Evolutionary conservation across 23 tunicate species (phyloP).

Genomic region (Trididemnum clinides): DNA sequence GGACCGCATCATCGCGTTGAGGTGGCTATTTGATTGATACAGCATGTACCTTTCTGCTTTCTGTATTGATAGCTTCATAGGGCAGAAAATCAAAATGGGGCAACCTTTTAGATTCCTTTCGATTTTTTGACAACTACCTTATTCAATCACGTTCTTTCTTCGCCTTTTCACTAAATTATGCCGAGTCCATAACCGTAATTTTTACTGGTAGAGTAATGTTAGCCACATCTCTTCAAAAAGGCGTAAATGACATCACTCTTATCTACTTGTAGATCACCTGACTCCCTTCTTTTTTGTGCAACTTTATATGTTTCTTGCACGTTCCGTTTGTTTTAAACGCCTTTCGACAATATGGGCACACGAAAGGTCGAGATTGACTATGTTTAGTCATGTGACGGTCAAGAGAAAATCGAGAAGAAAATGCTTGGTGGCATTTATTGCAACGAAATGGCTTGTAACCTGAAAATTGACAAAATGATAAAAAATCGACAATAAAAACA

Average conservation of each 20-base stretch:
- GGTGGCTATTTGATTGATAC: no score
- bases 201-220: no score
- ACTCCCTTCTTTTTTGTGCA: conserved; percentile 58
- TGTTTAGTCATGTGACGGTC: conserved; percentile 84
- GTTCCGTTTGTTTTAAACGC: conserved; percentile 68
- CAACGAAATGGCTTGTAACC: conserved; percentile 65
- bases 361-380: conserved; percentile 59
- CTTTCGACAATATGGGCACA: conserved; percentile 86
- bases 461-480: no score
- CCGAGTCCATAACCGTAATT: no score
- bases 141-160: no score
- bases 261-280: neutral
- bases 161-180: no score
- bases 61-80: no score
- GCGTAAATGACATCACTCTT: neutral
- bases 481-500: neutral
- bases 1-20: neutral
- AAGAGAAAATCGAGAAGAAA: conserved; percentile 51
- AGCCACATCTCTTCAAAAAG: neutral
- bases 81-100: no score
- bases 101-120: no score
- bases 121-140: no score
- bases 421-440: conserved; percentile 35
- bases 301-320: conserved; percentile 79
- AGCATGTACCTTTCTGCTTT: no score